A percentile compares a stretch with the other conserved stretches of the same genome.
Evolutionary conservation across 2,113 vertebrate species (phyloP).

Genomic region (Gadus chalcogrammus): DNA sequence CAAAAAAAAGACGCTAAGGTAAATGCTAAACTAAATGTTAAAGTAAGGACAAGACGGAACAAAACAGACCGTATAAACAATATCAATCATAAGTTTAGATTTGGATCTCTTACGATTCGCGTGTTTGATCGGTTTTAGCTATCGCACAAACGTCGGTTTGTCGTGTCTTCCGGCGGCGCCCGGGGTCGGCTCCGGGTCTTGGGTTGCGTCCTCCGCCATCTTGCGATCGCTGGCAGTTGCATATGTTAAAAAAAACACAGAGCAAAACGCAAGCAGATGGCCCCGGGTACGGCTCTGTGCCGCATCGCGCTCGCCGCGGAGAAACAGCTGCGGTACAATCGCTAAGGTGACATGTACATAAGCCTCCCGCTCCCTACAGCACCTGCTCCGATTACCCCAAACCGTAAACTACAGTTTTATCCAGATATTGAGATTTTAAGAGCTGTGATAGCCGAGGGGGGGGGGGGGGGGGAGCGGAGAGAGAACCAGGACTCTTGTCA

Average conservation of each 20-base stretch:
- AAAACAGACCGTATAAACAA: no score
- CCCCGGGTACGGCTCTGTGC: constrained; percentile 12
- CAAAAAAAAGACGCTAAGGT: no score
- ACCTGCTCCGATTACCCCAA: constrained; percentile 22
- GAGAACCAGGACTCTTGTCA: no score
- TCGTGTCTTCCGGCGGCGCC: background rate
- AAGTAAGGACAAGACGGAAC: no score
- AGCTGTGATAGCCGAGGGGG: no score
- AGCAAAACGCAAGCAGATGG: constrained; percentile 36
- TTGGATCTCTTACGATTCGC: no score
- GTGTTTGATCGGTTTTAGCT: no score
- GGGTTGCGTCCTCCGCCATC: background rate
- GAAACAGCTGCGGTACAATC: constrained; percentile 43
- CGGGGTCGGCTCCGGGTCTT: background rate
- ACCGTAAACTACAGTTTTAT: constrained; percentile 11
- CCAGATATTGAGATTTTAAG: no score
- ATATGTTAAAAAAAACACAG: constrained; percentile 17
- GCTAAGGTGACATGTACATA: constrained; percentile 34
- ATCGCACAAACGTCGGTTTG: background rate
- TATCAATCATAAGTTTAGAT: no score
- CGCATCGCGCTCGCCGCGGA: constrained; percentile 2
- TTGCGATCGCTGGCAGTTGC: constrained; percentile 9
- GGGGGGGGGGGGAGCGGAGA: no score
- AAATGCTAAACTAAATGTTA: no score
- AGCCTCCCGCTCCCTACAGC: constrained; percentile 19